Conservation (phyloP, 1,140 invertebrate genomes). For the Babylonia areolata region DNA sequence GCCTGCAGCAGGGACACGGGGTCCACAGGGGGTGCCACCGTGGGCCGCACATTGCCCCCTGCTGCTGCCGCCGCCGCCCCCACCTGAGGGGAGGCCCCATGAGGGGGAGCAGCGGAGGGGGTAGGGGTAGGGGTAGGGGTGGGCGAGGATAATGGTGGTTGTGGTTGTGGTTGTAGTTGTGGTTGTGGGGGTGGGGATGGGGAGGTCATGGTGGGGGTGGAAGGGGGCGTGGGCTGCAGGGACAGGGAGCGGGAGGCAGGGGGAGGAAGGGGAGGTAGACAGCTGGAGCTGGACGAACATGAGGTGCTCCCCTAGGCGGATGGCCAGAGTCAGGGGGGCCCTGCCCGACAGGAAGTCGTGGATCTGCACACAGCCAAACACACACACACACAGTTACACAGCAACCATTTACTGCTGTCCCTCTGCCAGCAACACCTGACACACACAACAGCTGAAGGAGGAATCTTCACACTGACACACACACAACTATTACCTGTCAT, state of each 20-base stretch:
- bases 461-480: not conserved
- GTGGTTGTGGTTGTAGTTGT: not conserved
- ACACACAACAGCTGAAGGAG: too few species aligned
- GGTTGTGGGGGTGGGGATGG: not conserved
- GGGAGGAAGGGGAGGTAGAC: constrained; percentile 75
- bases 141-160: too few species aligned
- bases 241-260: not conserved
- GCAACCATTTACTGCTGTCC: not conserved
- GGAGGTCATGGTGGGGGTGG: not conserved
- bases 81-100: not conserved
- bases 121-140: not conserved
- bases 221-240: constrained; percentile 28
- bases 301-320: constrained; percentile 96
- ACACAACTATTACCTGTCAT: not conserved
- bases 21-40: constrained; percentile 50
- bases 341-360: constrained; percentile 96
- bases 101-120: not conserved
- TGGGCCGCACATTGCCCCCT: not conserved
- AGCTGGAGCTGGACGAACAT: constrained; percentile 96
- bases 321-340: constrained; percentile 93
- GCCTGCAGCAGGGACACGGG: constrained; percentile 88
- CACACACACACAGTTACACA: too few species aligned
- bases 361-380: constrained; percentile 79
- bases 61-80: not conserved
- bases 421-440: too few species aligned